phyloP scores from a whole-genome alignment of 2,113 vertebrate genomes.

The Semnornis frantzii region DNA sequence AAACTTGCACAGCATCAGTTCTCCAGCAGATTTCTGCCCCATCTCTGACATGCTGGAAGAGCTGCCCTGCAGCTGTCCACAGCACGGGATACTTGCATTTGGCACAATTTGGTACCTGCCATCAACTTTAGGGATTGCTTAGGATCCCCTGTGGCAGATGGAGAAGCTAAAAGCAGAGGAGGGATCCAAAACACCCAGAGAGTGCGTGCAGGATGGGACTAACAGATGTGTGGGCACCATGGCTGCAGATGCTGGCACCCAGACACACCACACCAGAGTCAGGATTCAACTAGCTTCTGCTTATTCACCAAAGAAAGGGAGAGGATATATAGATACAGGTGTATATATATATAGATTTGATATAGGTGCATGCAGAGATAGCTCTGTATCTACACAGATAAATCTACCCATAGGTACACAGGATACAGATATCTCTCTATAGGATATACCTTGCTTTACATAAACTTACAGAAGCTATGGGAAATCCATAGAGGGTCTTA shows the following conservation, averaged over 20 bases:
- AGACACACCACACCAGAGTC: not conserved
- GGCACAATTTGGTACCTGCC: not conserved
- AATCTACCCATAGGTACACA: not conserved
- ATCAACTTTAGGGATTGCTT: not conserved
- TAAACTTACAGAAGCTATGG: not conserved
- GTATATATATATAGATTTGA: not conserved
- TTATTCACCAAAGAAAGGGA: not conserved
- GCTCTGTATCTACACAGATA: not conserved
- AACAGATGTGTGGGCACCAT: fast-evolving
- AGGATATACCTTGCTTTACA: not conserved
- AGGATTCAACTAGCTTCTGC: not conserved
- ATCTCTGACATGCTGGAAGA: not conserved
- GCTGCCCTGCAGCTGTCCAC: not conserved
- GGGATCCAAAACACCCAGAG: not conserved
- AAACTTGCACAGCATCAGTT: fast-evolving
- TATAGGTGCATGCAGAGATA: not conserved
- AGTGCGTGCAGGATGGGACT: fast-evolving
- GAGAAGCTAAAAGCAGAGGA: not conserved
- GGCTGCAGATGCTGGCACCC: not conserved
- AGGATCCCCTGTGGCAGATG: fast-evolving
- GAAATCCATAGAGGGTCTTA: not conserved
- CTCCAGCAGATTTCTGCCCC: not conserved
- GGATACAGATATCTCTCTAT: not conserved
- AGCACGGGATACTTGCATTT: no score
- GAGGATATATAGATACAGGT: not conserved